Evolutionary conservation across 2,888 invertebrate species (phyloP).

Genomic region (Sarcophaga caerulescens): DNA sequence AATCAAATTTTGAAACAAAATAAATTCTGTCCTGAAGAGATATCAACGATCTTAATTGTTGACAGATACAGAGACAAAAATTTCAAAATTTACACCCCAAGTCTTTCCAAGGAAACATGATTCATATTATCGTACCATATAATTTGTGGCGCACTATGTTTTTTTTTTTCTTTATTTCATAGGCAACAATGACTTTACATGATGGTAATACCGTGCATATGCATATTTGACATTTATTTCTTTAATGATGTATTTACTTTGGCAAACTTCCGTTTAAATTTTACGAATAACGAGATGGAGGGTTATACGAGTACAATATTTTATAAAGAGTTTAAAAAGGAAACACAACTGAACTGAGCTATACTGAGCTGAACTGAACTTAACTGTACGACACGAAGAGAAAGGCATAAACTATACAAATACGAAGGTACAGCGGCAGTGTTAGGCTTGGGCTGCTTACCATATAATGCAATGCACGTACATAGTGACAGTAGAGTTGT

Average conservation of each 20-base stretch:
- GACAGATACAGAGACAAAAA: too few species aligned
- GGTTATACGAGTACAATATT: too few species aligned
- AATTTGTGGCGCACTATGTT: not conserved
- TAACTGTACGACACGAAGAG: not conserved
- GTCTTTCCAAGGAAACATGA: too few species aligned
- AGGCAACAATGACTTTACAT: not conserved
- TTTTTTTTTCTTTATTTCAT: not conserved
- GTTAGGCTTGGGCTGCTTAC: slow-evolving; percentile 1
- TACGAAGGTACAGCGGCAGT: not conserved
- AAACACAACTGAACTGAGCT: too few species aligned
- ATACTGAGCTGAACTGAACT: too few species aligned
- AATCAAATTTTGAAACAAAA: too few species aligned
- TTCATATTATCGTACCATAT: not conserved
- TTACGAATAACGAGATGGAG: not conserved
- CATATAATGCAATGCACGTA: not conserved
- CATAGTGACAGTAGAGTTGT: not conserved
- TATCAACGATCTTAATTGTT: too few species aligned
- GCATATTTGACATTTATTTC: slow-evolving; percentile 57
- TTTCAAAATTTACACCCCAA: too few species aligned
- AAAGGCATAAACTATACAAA: not conserved
- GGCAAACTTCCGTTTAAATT: slow-evolving; percentile 12
- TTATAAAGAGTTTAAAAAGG: too few species aligned
- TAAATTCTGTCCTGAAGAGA: too few species aligned
- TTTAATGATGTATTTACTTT: slow-evolving; percentile 56
- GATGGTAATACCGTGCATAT: slow-evolving; percentile 12